Evolutionary conservation across 2,113 vertebrate genomes (phyloP).

Genomic region (Sinocyclocheilus anshuiensis): DNA sequence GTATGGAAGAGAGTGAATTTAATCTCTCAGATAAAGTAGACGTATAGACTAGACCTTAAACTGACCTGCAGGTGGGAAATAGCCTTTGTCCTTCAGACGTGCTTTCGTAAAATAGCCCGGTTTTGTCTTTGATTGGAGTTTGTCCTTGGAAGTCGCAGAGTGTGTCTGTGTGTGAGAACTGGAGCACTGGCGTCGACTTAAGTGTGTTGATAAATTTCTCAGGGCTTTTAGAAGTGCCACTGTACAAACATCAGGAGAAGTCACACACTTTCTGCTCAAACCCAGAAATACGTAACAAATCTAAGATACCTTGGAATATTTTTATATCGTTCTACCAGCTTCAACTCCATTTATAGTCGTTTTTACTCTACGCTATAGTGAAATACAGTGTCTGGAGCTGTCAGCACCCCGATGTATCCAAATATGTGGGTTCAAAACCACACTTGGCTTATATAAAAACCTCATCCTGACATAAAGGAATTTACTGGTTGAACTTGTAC

Average conservation of each 20-base stretch:
- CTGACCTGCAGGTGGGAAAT: slow-evolving; percentile 49
- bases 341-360: neutral
- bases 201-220: slow-evolving; percentile 5
- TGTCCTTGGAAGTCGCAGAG: slow-evolving; percentile 45
- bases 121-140: slow-evolving; percentile 38
- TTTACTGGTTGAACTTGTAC: neutral
- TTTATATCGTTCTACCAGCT: neutral
- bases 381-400: slow-evolving; percentile 5
- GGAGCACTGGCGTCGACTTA: neutral
- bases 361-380: neutral
- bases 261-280: neutral
- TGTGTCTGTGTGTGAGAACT: slow-evolving; percentile 44
- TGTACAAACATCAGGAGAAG: neutral
- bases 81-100: slow-evolving; percentile 43
- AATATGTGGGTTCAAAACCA: neutral
- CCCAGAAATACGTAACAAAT: neutral
- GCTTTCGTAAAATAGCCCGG: slow-evolving; percentile 19
- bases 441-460: slow-evolving; percentile 29
- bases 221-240: neutral
- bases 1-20: slow-evolving; percentile 39
- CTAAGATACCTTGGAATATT: neutral
- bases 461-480: slow-evolving; percentile 7
- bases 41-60: neutral
- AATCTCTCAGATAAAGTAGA: slow-evolving; percentile 34
- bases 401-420: neutral